Evolutionary conservation across 2,888 invertebrate species (phyloP), one percentile per base, ranked within the genome.

Genomic region (Philonicus albiceps): DNA sequence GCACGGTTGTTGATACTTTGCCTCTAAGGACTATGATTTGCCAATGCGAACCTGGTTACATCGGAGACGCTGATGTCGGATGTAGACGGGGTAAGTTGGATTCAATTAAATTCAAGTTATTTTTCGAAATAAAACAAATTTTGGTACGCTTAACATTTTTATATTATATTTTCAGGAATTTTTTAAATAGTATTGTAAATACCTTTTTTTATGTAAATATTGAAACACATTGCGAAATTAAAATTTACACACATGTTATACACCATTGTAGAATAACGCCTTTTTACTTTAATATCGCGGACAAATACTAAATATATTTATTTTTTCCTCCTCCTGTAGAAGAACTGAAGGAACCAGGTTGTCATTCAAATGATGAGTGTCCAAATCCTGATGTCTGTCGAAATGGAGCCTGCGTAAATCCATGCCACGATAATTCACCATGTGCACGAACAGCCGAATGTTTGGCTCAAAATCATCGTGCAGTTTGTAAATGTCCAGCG

Each of bases 21-120:
- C 98, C 98, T 6, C 94, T 97, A 92, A 94, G 97, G 89, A 97
- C 97, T 7, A 96, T 98, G 95, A 95, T 96, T 87, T 98, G 98
- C 91, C 95, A 96, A 90, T 98, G 98, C 91, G 94, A 96, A 88
- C 95, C 95, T 87, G 97, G 97, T 88, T 96, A 95, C 89, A 94
- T 96, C 89, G 98, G 98, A 89, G 97, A 98, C 91, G 97, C 98
- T 11, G 96, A 97, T 89, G 94, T 96, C 88, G 95, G 96, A 91
- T 98, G 98, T 91, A 94, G 94, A 90, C 94, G 94, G 93, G 96
- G 97, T 97, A 94, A 93, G 89, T 55, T 31, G 0, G n/a, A n/a
- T n/a, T n/a, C n/a, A n/a, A n/a, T 55, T 37, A 1, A 49, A 8
- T 53, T 85, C 37, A 11, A 22, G 1, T 64, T 11, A 64, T 64